phyloP scores from a whole-genome alignment of 2,888 invertebrate genomes.

The Quadroppia sp. region DNA sequence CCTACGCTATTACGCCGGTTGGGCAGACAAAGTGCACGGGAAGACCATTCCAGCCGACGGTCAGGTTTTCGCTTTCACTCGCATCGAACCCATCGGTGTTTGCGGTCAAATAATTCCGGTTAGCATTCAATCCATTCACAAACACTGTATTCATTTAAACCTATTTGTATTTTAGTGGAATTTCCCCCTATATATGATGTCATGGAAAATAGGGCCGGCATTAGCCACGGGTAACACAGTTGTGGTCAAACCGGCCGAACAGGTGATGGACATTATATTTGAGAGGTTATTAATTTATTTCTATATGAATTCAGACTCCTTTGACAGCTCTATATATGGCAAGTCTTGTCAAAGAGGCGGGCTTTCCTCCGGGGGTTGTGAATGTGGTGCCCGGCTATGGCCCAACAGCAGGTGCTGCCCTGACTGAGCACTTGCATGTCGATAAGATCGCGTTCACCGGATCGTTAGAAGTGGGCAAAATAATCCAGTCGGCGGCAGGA shows the following conservation, averaged over 20 bases:
- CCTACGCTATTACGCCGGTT: slow-evolving; percentile 75
- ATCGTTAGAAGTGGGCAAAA: slow-evolving; percentile 83
- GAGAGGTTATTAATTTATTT: no score
- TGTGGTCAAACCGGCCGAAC: slow-evolving; percentile 89
- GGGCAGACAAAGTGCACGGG: slow-evolving; percentile 81
- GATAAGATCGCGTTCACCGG: slow-evolving; percentile 95
- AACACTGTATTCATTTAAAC: background rate
- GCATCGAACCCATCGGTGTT: slow-evolving; percentile 63
- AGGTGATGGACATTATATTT: no score
- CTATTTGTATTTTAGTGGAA: slow-evolving; percentile 46
- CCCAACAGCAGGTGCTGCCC: slow-evolving; percentile 73
- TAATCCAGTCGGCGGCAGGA: slow-evolving; percentile 79
- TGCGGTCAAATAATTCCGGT: slow-evolving; percentile 61
- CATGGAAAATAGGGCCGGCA: slow-evolving; percentile 60
- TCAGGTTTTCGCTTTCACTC: slow-evolving; percentile 58
- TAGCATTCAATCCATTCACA: no score
- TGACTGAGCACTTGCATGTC: slow-evolving; percentile 77
- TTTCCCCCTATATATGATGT: slow-evolving; percentile 47
- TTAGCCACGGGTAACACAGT: slow-evolving; percentile 64
- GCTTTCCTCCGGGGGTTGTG: slow-evolving; percentile 89
- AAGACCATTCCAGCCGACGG: slow-evolving; percentile 65
- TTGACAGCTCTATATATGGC: slow-evolving; percentile 92
- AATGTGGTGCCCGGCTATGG: slow-evolving; percentile 84
- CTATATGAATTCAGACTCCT: slow-evolving; percentile 59
- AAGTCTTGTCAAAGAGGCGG: slow-evolving; percentile 80